Conservation (phyloP, 2,888 invertebrate genomes). For the Byasa hedistus region DNA sequence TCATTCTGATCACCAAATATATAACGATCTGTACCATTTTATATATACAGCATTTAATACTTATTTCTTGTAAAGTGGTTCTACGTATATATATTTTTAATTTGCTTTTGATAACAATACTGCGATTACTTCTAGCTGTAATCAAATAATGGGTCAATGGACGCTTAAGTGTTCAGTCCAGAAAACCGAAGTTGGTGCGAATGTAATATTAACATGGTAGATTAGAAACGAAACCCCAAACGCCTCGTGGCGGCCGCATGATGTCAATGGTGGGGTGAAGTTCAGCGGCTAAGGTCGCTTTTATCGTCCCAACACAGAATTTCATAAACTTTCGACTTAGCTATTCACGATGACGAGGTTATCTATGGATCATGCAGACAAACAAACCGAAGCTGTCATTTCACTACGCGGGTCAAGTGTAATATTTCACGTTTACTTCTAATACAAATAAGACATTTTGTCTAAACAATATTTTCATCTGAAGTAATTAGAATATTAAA, state of each 20-base stretch:
- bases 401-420: slow-evolving; percentile 30
- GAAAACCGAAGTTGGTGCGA: background rate
- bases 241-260: slow-evolving; percentile 6
- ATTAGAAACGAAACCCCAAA: slow-evolving; percentile 25
- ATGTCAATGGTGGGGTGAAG: slow-evolving; percentile 22
- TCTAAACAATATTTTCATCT: background rate
- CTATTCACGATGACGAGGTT: slow-evolving; percentile 33
- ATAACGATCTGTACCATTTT: background rate
- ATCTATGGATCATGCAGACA: slow-evolving; percentile 34
- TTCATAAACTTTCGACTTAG: slow-evolving; percentile 33
- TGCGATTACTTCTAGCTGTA: background rate
- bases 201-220: background rate
- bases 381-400: slow-evolving; percentile 35
- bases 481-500: too few species aligned
- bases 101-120: background rate
- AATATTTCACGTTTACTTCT: slow-evolving; percentile 8
- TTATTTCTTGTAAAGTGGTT: background rate
- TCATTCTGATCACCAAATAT: background rate
- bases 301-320: slow-evolving; percentile 26
- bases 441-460: background rate
- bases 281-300: slow-evolving; percentile 26
- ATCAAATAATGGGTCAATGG: background rate
- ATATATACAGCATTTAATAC: background rate
- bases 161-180: background rate
- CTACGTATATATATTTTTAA: background rate